Evolutionary conservation across 1,140 invertebrate genomes (phyloP), one percentile per base, ranked within the genome.

Genomic region (Apocrypta bakeri): DNA sequence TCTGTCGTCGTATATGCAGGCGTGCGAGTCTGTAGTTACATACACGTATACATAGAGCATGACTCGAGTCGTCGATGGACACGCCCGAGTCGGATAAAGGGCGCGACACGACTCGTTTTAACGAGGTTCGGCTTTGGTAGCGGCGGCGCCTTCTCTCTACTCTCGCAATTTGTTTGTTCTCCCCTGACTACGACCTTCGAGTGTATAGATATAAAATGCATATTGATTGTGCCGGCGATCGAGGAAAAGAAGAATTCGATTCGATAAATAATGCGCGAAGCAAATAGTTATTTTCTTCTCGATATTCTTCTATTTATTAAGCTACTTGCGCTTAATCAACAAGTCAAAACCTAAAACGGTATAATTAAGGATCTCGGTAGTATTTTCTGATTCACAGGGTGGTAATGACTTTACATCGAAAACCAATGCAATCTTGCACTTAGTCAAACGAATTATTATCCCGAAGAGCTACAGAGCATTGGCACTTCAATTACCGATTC

Each of bases 31-130:
- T 56, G 48, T 17, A 21, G 7, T 4, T 14, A 21, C 7, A 7
- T 48, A 17, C 21, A 56, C 17, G 17, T 21, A 17, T 56, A 56
- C 21, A 56, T 42, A 42, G 40, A 7, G 40, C 6, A 12, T 12
- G 40, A 42, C 7, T 42, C 40, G 40, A 42, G 40, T 42, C 40
- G 12, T 33, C 31, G 25, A 1, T 29, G 56, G 69, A 80, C 56
- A 80, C 56, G 69, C 69, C 69, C 69, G 69, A 73, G 71, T 69
- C 56, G 79, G 27, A 75, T 81, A 75, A 81, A 75, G 72, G 79
- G 64, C 72, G 61, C 72, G 37, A 74, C 79, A 56, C 56, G 71
- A 25, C 21, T 75, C 61, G 72, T 81, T 81, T 81, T 81, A 81
- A 81, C 63, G 72, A 81, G 79, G 72, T 81, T n/a, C 61, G 29